Evolutionary conservation across 1,140 invertebrate genomes (phyloP), one percentile per base, ranked within the genome.

Genomic region (Ptiloglossa arizonensis): DNA sequence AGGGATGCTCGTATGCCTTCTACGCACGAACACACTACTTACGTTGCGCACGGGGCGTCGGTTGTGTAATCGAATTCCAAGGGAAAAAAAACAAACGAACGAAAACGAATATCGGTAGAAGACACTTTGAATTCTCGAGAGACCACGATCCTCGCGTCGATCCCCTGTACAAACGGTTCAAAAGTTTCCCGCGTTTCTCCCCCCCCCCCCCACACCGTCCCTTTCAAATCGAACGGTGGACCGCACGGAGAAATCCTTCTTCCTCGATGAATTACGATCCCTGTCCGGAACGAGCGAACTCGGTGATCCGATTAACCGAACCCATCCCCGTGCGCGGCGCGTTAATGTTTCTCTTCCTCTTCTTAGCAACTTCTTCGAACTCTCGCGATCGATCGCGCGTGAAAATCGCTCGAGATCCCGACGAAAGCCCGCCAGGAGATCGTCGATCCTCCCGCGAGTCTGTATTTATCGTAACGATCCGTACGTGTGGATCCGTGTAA

Each of bases 1-100:
- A 79, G 81, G 54, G 52, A 52, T 67, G 67, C 67, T 67, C 73
- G 81, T 70, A 82, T 79, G 81, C 74, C 80, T 79, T 83, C 57
- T 82, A 82, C 29, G 44, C 46, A 44, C 29, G 27, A 29, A 70
- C 72, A 71, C 59, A 62, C 48, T 70, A 66, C 35, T 35, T 46
- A 57, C 52, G n/a, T 44, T 64, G 11, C 44, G 32, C 60, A 44
- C 41, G 63, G 56, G 67, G 69, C 80, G 80, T n/a, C 62, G 32
- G 32, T 54, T 52, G 29, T 62, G 48, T 66, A 38, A 48, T 11
- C 48, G 63, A 41, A 11, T 41, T 41, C 38, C 5, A 41, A 41
- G 38, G n/a, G n/a, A n/a, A n/a, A n/a, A n/a, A n/a, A n/a, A n/a
- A n/a, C 38, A 11, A 35, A 35, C 32, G 32, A 56, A 17, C 50